Evolutionary conservation across 2,888 invertebrate genomes (phyloP).

Genomic region (Dicyrtoma fusca): DNA sequence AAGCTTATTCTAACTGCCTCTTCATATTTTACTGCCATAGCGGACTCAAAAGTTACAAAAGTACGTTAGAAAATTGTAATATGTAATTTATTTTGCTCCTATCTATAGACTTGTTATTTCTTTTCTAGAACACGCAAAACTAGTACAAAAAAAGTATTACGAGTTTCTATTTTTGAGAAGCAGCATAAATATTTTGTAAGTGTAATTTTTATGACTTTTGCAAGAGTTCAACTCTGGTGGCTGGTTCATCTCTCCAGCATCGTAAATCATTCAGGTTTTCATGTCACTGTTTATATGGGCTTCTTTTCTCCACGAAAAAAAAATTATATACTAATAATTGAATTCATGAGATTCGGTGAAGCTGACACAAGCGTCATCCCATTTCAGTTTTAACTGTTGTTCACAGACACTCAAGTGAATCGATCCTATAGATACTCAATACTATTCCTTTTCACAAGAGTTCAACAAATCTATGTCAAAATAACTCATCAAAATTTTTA

Average conservation of each 20-base stretch:
- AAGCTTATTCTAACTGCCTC: too few species aligned
- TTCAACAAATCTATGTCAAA: slow-evolving; percentile 12
- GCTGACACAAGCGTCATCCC: too few species aligned
- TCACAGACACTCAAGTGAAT: too few species aligned
- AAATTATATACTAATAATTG: neutral
- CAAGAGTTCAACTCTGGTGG: neutral
- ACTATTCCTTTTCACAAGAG: neutral
- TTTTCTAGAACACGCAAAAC: neutral
- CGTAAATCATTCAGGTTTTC: slow-evolving; percentile 2
- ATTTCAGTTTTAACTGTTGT: too few species aligned
- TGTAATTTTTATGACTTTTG: neutral
- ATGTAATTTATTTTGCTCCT: neutral
- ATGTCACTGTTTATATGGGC: slow-evolving; percentile 1
- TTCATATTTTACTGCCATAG: too few species aligned
- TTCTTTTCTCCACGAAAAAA: neutral
- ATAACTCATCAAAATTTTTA: slow-evolving; percentile 17
- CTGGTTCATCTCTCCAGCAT: neutral
- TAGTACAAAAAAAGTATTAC: neutral
- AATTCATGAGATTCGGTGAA: neutral
- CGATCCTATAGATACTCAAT: neutral
- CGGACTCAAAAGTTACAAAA: too few species aligned
- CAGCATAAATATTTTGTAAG: too few species aligned
- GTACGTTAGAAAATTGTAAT: too few species aligned
- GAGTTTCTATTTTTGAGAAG: too few species aligned
- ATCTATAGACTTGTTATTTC: neutral